Evolutionary conservation across 2,888 invertebrate species (phyloP), one percentile per base, ranked within the genome.

Genomic region (Agrotis clavis): DNA sequence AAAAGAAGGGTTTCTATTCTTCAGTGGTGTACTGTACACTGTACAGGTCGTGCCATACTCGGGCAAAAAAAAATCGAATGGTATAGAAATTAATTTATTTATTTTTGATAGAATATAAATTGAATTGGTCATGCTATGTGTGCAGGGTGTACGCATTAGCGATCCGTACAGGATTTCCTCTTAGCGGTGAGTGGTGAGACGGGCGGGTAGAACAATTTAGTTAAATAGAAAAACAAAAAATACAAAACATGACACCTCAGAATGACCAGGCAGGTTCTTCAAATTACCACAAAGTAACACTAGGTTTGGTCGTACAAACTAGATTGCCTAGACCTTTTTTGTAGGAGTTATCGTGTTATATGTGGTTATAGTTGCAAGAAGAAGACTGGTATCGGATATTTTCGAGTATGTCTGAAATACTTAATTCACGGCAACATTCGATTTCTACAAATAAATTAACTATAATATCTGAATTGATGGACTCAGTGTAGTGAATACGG

Each of bases 311-410:
- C 41, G 41, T 11, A 2, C 11, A 41, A 41, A 71, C 19, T 14
- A 51, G 50, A 57, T 70, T 30, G 14, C 19, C 1, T 54, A 9
- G 30, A 7, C 1, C 13, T 51, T 72, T 56, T 71, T 72, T 72
- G 18, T 18, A 59, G 19, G 14, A n/a, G 19, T 54, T 25, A 35
- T 11, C 11, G 9, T 18, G 6, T 48, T 14, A n/a, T n/a, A n/a
- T n/a, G n/a, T n/a, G n/a, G n/a, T n/a, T n/a, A n/a, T n/a, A n/a
- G 13, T 41, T 11, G 16, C 35, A 25, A 41, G 47, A 61, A 59
- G 1, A 21, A 30, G 19, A 50, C 14, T 2, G 5, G 16, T 11
- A n/a, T 7, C 2, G 35, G 21, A 48, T 9, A n/a, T 30, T 67
- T 41, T 14, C 19, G 0, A 7, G 13, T 19, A 45, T 35, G 19